phyloP scores from a whole-genome alignment of 1,140 invertebrate species.

The Diachasmimorpha longicaudata region DNA sequence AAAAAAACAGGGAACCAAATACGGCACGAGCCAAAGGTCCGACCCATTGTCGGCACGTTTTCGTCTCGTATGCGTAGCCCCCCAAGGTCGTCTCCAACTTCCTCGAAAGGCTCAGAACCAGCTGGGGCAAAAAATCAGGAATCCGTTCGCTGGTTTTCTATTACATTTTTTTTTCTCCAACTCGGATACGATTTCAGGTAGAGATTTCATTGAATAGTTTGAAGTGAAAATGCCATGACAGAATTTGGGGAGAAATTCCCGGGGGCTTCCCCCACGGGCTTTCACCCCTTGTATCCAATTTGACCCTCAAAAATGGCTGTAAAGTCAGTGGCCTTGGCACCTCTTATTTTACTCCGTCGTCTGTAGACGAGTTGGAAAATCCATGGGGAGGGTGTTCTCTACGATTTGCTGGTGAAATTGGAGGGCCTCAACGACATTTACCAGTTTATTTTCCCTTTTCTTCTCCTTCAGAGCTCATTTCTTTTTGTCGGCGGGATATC shows the following conservation, averaged over 20 bases:
- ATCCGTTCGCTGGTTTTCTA: background rate
- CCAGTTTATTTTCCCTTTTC: too few relatives aligned
- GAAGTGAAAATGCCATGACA: background rate
- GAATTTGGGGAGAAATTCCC: background rate
- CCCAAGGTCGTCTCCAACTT: conserved; percentile 15
- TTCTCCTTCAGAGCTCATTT: too few relatives aligned
- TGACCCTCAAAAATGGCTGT: conserved; percentile 22
- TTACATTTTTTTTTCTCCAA: background rate
- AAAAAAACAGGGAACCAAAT: conserved; percentile 28
- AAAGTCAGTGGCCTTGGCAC: conserved; percentile 30
- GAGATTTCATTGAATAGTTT: background rate
- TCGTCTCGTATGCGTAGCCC: background rate
- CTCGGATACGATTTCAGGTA: background rate
- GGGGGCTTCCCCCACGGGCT: conserved; percentile 5
- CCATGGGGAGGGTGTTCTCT: conserved; percentile 4
- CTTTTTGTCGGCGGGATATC: too few relatives aligned
- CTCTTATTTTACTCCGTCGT: background rate
- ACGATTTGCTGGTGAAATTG: background rate
- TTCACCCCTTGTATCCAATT: conserved; percentile 19
- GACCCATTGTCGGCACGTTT: conserved; percentile 28
- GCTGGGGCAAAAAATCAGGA: background rate
- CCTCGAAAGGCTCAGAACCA: background rate
- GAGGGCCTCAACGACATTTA: too few relatives aligned
- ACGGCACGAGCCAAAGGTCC: conserved; percentile 43
- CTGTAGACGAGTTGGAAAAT: background rate